Evolutionary conservation across 2,797 vertebrate species (phyloP).

Genomic region (Tadarida brasiliensis): DNA sequence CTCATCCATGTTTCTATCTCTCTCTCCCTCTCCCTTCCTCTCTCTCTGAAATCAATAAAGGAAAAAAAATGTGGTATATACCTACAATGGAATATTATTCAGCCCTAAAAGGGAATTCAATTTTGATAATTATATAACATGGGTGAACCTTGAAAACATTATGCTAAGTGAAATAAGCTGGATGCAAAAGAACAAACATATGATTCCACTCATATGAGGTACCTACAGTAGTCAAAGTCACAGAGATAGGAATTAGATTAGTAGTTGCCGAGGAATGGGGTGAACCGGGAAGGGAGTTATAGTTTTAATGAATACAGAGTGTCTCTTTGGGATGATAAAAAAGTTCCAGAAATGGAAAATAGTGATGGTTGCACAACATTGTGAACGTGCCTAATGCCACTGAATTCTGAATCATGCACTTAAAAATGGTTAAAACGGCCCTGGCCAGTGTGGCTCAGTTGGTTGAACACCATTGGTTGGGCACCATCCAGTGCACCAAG

Average conservation of each 20-base stretch:
- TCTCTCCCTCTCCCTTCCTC: too few relatives aligned
- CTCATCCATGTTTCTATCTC: too few relatives aligned
- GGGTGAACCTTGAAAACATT: constrained; percentile 13
- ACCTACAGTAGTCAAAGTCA: neutral
- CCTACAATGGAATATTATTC: neutral
- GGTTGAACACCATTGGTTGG: too few relatives aligned
- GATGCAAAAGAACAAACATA: neutral
- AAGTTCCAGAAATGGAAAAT: neutral
- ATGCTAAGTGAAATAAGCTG: neutral
- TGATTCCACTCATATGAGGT: neutral
- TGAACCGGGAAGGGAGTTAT: neutral
- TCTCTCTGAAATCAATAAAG: too few relatives aligned
- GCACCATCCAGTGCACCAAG: too few relatives aligned
- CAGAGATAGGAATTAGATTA: neutral
- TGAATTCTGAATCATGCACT: neutral
- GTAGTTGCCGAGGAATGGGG: neutral
- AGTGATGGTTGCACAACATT: neutral
- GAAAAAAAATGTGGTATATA: neutral
- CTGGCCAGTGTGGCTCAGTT: too few relatives aligned
- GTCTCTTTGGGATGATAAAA: neutral
- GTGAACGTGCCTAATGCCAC: neutral
- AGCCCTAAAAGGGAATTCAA: neutral
- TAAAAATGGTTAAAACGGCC: neutral
- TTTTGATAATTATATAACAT: neutral
- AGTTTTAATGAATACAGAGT: neutral